A percentile compares a stretch with the other conserved stretches of the same genome.
These are phyloP conservation scores for Plecturocebus donacophilus DNA, from an alignment of 2,113 vertebrate genomes.

Conservation along the genomic window DNA sequence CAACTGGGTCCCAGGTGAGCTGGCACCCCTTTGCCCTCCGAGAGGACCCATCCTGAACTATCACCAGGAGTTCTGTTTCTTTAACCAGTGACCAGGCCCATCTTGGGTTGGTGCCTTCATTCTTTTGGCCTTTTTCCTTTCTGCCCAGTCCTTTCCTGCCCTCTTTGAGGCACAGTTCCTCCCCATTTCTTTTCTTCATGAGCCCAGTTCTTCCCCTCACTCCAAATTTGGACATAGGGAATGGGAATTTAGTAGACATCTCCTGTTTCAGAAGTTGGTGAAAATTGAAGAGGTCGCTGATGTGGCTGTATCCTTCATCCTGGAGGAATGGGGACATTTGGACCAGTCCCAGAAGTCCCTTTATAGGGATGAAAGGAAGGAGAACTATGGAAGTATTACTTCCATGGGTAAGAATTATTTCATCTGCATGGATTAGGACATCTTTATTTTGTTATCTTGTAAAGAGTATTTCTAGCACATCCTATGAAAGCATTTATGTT, in stretches of 20 bases:
- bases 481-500: not conserved
- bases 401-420: slow-evolving; percentile 73
- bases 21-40: not conserved
- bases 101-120: not conserved
- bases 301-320: slow-evolving; percentile 78
- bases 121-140: not conserved
- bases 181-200: not conserved
- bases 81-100: not conserved
- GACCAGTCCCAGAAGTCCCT: slow-evolving; percentile 75
- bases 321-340: slow-evolving; percentile 79
- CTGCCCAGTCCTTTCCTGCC: not conserved
- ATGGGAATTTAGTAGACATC: slow-evolving; percentile 63
- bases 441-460: slow-evolving; percentile 43
- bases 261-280: slow-evolving; percentile 79
- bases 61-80: slow-evolving; percentile 15
- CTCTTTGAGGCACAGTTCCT: not conserved
- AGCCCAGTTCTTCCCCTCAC: slow-evolving; percentile 5
- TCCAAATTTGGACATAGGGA: slow-evolving; percentile 28
- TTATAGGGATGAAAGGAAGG: slow-evolving; percentile 69
- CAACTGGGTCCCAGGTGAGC: slow-evolving; percentile 76
- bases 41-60: not conserved
- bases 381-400: slow-evolving; percentile 69
- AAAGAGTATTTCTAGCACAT: slow-evolving; percentile 25
- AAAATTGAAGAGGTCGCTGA: slow-evolving; percentile 78
- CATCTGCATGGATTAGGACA: slow-evolving; percentile 28